Base-by-base conservation (phyloP, 2,888 invertebrate species). In the Celastrina argiolus region DNA sequence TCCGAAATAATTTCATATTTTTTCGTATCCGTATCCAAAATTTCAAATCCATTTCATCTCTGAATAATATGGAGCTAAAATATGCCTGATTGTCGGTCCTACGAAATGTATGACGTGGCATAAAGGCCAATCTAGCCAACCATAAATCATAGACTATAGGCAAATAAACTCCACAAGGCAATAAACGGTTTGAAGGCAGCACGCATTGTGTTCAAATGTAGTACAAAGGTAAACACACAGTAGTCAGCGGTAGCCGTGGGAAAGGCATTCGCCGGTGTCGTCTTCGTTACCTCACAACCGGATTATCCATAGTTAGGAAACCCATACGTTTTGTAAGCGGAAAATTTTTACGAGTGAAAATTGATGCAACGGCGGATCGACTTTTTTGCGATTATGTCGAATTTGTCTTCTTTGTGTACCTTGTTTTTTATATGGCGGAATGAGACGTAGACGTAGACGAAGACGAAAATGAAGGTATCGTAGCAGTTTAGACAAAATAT, bases 191-290 rank as follows among this genome's bases (percentile, higher is more conserved):
- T 26, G 51, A 22, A 5, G 51, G 65, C 61, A 51, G 22, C 68
- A 70, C 68, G 69, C n/a, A 51, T 14, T 73, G 74, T 72, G 74
- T 74, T 78, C 80, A 81, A 81, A 81, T 78, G 80, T 80, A 81
- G 82, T 82, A 85, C 79, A 51, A 83, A 83, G 82, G 82, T 74
- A 82, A 78, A 82, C 78, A 81, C 71, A 74, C 76, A 69, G 74
- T 79, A 78, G 82, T 80, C 31, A 31, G 31, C 78, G 74, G 73
- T 76, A 76, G 77, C 75, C 84, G 87, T 87, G 87, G 83, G 86
- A 87, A 87, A 75, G 72, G 78, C 81, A 84, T 85, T 86, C 58
- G 31, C 34, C 59, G 34, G 31, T 31, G 59, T 31, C 31, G 10
- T 31, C 59, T 59, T 22, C 14, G 31, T 59, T 59, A 59, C 59